These are phyloP conservation scores for Ophion costatus DNA, from an alignment of 2,888 invertebrate genomes.

Conservation along the genomic window DNA sequence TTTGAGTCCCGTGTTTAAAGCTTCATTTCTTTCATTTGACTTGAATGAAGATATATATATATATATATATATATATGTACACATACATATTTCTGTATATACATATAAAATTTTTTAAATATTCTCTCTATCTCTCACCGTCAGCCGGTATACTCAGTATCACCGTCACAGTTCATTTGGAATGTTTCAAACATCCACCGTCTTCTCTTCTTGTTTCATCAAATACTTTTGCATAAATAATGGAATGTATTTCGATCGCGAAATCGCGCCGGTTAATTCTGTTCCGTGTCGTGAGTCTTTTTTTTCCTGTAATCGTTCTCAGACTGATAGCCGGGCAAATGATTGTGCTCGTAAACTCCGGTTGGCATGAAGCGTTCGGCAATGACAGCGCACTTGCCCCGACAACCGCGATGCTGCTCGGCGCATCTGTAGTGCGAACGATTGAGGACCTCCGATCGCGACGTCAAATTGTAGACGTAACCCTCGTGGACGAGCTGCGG, in stretches of 20 bases:
- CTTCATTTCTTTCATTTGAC: constrained; percentile 24
- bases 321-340: constrained; percentile 77
- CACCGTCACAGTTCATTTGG: constrained; percentile 44
- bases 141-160: constrained; percentile 52
- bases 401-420: constrained; percentile 78
- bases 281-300: constrained; percentile 71
- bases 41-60: constrained; percentile 44
- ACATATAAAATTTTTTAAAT: constrained; percentile 39
- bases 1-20: constrained; percentile 26
- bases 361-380: constrained; percentile 78
- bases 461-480: constrained; percentile 78
- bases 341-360: constrained; percentile 77
- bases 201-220: constrained; percentile 25
- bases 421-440: constrained; percentile 78
- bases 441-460: constrained; percentile 75
- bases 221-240: constrained; percentile 47
- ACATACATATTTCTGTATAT: constrained; percentile 28
- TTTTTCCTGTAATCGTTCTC: constrained; percentile 77
- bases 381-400: constrained; percentile 77
- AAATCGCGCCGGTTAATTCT: constrained; percentile 35
- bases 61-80: constrained; percentile 26
- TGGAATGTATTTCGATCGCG: constrained; percentile 22
- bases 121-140: constrained; percentile 3
- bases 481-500: constrained; percentile 77
- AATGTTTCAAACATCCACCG: constrained; percentile 55